These are phyloP conservation scores for Tipula vernalis DNA, from an alignment of 2,888 invertebrate species.

Conservation along the genomic window DNA sequence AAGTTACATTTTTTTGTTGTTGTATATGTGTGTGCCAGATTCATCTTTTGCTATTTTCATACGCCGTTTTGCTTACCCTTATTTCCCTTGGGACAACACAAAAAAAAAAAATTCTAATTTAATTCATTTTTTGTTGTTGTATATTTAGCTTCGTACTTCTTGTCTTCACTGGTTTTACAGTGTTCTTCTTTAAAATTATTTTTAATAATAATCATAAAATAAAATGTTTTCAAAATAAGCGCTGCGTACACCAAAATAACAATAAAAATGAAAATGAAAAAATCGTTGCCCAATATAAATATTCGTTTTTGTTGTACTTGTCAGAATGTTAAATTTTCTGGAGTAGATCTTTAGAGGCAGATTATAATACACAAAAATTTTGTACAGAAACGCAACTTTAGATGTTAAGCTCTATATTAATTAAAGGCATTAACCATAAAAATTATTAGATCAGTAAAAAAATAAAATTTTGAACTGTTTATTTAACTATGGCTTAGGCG, in stretches of 20 bases:
- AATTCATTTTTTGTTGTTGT: not conserved
- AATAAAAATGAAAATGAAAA: too few relatives aligned
- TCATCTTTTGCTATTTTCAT: not conserved
- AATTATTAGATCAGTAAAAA: not conserved
- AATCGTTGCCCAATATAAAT: not conserved
- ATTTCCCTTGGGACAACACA: not conserved
- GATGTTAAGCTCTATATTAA: not conserved
- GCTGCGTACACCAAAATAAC: not conserved
- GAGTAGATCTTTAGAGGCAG: not conserved
- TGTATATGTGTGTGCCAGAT: not conserved
- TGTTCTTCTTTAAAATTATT: not conserved
- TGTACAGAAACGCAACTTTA: not conserved
- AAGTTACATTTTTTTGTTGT: not conserved
- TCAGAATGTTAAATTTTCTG: too few relatives aligned
- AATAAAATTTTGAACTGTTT: not conserved
- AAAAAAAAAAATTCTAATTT: not conserved
- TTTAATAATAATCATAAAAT: not conserved
- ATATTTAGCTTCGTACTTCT: not conserved
- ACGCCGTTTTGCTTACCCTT: not conserved
- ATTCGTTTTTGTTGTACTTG: too few relatives aligned
- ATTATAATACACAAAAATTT: not conserved
- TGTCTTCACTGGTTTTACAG: not conserved
- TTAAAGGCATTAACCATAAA: not conserved
- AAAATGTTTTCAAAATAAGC: not conserved
- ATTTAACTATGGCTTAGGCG: too few relatives aligned